Evolutionary conservation across 2,113 vertebrate species (phyloP), one percentile per base, ranked within the genome.

Genomic region (Labeo catla): DNA sequence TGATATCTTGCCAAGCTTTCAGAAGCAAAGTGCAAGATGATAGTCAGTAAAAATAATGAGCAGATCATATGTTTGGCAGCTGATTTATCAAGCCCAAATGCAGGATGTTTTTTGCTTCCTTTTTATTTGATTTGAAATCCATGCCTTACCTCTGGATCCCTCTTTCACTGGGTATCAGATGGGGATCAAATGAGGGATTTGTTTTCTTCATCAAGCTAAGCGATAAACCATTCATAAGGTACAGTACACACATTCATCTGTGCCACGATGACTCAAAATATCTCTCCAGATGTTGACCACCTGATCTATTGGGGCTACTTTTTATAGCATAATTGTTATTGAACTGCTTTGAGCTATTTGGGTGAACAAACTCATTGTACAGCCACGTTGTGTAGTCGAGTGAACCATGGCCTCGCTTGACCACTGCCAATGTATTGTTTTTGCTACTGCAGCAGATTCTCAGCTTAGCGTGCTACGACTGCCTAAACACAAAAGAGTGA

Each of bases 111-210:
- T 61, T 61, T 21, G 47, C 65, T 57, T 85, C n/a, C 76, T 28
- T 76, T 73, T 73, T 74, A 73, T 76, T 23, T 87, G 36, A 87
- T 87, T 85, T 72, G 82, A 89, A 87, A 89, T 54, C 83, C 86
- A 83, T 78, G 34, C 83, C 21, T 83, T 43, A 66, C 65, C 36
- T 63, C 61, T 84, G 63, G 73, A 89, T 73, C 12, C 63, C 54
- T 63, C 8, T 45, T 85, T 83, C 50, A 87, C 23, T 34, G 39
- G 57, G 39, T 39, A 84, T 76, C 52, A 39, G n/a, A 86, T 50
- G 49, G 19, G 76, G 52, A 86, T 86, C 50, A 81, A 85, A 77
- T 6, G 15, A n/a, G n/a, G 77, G 61, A 81, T n/a, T 84, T 87
- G 70, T 87, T 87, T 89, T 72, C 28, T 68, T 45, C 72, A 81